Conservation (phyloP, 2,888 invertebrate genomes). For the Corythucha ciliata region DNA sequence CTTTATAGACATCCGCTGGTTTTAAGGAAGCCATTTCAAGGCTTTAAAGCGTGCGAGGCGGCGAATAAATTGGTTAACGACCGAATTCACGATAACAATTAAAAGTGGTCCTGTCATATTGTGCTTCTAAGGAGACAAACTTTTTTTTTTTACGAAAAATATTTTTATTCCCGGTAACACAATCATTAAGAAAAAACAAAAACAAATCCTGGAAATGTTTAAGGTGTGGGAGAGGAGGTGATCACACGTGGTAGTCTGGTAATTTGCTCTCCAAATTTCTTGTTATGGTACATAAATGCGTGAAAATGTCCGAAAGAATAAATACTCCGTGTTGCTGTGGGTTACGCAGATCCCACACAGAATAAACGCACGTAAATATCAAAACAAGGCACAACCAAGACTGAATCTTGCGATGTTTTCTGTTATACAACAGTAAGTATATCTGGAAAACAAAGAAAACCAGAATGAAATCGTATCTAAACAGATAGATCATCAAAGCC, state of each 20-base stretch:
- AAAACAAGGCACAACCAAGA: slow-evolving; percentile 30
- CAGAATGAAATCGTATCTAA: not conserved
- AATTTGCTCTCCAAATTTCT: slow-evolving; percentile 31
- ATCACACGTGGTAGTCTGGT: slow-evolving; percentile 35
- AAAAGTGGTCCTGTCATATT: too few species aligned
- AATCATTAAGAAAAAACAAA: too few species aligned
- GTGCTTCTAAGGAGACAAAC: too few species aligned
- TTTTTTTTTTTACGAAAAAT: too few species aligned
- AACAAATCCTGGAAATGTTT: too few species aligned
- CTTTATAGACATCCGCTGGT: too few species aligned
- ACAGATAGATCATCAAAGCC: not conserved
- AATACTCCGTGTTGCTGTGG: slow-evolving; percentile 30
- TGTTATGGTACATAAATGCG: slow-evolving; percentile 27
- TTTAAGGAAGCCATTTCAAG: too few species aligned
- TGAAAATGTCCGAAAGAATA: slow-evolving; percentile 26
- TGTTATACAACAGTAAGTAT: slow-evolving; percentile 28
- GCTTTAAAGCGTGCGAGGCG: too few species aligned
- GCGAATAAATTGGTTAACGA: too few species aligned
- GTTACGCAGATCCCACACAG: slow-evolving; percentile 33
- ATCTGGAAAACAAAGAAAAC: slow-evolving; percentile 27
- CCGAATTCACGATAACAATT: too few species aligned
- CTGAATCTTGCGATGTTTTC: slow-evolving; percentile 29
- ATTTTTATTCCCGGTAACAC: too few species aligned
- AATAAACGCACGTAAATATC: slow-evolving; percentile 27
- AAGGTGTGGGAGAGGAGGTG: too few species aligned